These are phyloP conservation scores for Chloropsis hardwickii DNA, from an alignment of 2,113 vertebrate species.

Conservation along the genomic window DNA sequence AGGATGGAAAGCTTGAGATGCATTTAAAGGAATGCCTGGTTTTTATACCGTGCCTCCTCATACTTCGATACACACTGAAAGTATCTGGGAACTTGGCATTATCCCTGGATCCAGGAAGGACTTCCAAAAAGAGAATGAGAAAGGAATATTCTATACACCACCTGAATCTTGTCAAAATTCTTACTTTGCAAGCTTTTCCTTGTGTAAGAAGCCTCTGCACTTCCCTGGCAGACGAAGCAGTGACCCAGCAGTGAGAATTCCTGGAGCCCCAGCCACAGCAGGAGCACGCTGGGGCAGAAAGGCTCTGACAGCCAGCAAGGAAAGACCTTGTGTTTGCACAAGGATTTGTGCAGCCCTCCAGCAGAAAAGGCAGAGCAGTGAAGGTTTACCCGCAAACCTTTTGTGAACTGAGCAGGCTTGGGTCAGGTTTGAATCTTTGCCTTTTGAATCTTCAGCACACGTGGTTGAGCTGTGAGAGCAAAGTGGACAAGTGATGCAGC, in stretches of 20 bases:
- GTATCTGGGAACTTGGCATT: not conserved
- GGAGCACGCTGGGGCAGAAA: fast-evolving
- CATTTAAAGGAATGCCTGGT: fast-evolving
- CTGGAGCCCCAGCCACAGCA: not conserved
- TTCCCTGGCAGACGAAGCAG: not conserved
- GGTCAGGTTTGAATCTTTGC: not conserved
- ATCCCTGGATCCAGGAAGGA: not conserved
- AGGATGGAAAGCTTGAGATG: not conserved
- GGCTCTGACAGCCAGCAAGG: not conserved
- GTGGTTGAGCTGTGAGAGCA: not conserved
- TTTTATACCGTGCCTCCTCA: not conserved
- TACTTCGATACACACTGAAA: not conserved
- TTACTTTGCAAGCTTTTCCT: not conserved
- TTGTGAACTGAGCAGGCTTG: fast-evolving
- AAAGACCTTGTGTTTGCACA: fast-evolving
- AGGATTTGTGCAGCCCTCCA: not conserved
- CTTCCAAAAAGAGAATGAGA: not conserved
- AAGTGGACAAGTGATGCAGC: not conserved
- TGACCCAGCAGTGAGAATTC: not conserved
- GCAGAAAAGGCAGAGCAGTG: not conserved
- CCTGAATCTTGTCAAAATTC: not conserved
- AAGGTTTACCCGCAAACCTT: not conserved
- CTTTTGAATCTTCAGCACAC: not conserved
- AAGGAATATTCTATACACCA: not conserved
- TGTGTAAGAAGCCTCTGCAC: not conserved